Conservation (phyloP, 2,888 invertebrate genomes). For the Rhaphigaster nebulosa region DNA sequence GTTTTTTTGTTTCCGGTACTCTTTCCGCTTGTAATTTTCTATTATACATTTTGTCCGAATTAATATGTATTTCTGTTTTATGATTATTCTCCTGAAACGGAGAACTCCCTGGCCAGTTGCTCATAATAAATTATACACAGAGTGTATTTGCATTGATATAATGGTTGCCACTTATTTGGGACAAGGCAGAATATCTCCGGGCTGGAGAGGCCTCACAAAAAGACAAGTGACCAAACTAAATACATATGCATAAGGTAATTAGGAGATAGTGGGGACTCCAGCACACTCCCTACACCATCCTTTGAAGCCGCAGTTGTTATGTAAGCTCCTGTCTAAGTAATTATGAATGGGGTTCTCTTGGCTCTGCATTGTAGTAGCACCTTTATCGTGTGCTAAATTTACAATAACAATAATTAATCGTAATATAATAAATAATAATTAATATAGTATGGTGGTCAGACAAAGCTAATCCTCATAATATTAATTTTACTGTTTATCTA, state of each 20-base stretch:
- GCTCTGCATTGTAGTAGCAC: background rate
- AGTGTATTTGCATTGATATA: constrained; percentile 32
- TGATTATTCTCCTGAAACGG: background rate
- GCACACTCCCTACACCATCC: background rate
- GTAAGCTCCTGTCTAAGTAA: background rate
- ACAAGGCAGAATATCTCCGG: background rate
- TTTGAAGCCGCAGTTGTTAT: background rate
- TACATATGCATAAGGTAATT: constrained; percentile 49
- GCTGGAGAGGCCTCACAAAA: background rate
- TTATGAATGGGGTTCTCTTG: background rate
- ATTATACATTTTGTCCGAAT: background rate
- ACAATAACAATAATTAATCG: background rate
- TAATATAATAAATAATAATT: too few species aligned
- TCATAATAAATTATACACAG: background rate
- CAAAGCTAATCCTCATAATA: too few species aligned
- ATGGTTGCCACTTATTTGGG: constrained; percentile 19
- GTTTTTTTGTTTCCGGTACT: too few species aligned
- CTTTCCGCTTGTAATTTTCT: too few species aligned
- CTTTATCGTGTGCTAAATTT: background rate
- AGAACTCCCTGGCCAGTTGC: background rate
- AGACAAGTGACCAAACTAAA: constrained; percentile 36
- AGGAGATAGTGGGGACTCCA: background rate
- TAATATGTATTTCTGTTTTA: background rate
- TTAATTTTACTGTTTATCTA: too few species aligned
- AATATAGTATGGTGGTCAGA: too few species aligned